Evolutionary conservation across 2,888 invertebrate genomes (phyloP).

Genomic region (Pachliopta kotzebuea): DNA sequence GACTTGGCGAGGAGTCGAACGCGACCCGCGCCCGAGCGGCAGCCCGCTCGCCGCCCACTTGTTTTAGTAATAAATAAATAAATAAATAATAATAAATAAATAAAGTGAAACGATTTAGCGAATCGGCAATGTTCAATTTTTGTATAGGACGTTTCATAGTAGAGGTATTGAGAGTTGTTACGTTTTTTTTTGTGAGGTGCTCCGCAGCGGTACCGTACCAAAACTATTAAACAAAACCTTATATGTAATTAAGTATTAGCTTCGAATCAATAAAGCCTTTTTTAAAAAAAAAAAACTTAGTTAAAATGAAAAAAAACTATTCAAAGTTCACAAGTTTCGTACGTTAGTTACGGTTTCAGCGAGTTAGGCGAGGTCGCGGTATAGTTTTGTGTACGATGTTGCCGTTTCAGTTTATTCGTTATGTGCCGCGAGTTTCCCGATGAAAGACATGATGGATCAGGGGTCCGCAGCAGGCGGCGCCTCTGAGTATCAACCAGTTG

Average conservation of each 20-base stretch:
- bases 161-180: conserved; percentile 77
- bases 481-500: conserved; percentile 61
- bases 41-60: conserved; percentile 66
- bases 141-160: conserved; percentile 79
- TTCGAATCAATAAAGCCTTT: conserved; percentile 80
- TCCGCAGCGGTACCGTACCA: conserved; percentile 42
- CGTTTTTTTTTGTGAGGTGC: conserved; percentile 68
- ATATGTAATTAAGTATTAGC: conserved; percentile 80
- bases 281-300: conserved; percentile 70
- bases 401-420: conserved; percentile 75
- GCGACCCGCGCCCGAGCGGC: conserved; percentile 54
- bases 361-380: conserved; percentile 66
- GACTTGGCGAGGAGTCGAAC: conserved; percentile 62
- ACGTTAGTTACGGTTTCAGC: conserved; percentile 73
- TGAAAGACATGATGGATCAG: conserved; percentile 77
- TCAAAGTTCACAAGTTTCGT: conserved; percentile 75
- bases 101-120: conserved; percentile 70
- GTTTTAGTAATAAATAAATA: conserved; percentile 57
- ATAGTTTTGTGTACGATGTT: conserved; percentile 72
- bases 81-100: no score
- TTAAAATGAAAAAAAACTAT: conserved; percentile 71
- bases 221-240: conserved; percentile 76
- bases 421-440: conserved; percentile 71
- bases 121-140: conserved; percentile 78
- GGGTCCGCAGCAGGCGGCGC: conserved; percentile 48